phyloP scores from a whole-genome alignment of 2,113 vertebrate genomes.

The Pyrgilauda ruficollis region DNA sequence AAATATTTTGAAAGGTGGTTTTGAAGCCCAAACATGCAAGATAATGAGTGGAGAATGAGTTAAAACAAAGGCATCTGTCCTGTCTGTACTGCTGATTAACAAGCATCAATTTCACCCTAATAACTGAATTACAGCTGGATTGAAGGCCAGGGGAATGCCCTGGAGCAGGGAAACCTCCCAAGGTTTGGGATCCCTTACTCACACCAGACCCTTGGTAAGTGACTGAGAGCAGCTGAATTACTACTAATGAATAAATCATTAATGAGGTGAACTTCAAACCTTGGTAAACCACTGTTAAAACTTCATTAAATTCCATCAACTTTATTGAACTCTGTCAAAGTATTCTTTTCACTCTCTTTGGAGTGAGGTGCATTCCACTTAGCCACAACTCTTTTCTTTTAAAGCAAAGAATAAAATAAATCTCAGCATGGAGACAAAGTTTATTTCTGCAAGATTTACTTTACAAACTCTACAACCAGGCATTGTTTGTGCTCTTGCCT shows the following conservation, averaged over 20 bases:
- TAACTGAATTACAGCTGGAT: background rate
- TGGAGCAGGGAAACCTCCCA: no score
- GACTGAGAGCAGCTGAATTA: background rate
- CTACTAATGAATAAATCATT: background rate
- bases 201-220: background rate
- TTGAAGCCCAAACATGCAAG: background rate
- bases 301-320: background rate
- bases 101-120: background rate
- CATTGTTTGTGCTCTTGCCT: fast-evolving
- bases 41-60: background rate
- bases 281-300: background rate
- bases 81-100: background rate
- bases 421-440: background rate
- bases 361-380: background rate
- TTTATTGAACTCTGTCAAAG: background rate
- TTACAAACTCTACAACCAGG: background rate
- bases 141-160: background rate
- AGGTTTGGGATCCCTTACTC: background rate
- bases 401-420: background rate
- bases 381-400: background rate
- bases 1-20: background rate
- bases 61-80: background rate
- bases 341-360: background rate
- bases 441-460: background rate
- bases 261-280: background rate